Conservation (phyloP, 1,140 invertebrate species). For the Druon quercuslanigerum region DNA sequence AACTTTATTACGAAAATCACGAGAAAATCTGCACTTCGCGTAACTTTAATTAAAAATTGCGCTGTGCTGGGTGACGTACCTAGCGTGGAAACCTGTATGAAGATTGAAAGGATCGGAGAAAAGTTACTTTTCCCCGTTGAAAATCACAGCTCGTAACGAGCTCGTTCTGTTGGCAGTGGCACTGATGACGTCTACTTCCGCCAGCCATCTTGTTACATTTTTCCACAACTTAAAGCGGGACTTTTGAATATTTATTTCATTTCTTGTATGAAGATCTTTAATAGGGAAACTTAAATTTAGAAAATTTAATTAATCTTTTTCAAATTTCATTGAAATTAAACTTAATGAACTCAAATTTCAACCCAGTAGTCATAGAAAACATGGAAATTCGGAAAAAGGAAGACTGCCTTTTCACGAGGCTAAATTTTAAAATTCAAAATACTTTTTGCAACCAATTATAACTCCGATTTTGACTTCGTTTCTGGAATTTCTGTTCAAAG, state of each 20-base stretch:
- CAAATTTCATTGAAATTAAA: too few relatives aligned
- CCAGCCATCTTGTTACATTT: slow-evolving; percentile 60
- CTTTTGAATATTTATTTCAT: slow-evolving; percentile 8
- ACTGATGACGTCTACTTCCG: slow-evolving; percentile 74
- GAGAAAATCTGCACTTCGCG: slow-evolving; percentile 33
- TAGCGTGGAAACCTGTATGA: slow-evolving; percentile 52
- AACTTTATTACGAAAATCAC: slow-evolving; percentile 33
- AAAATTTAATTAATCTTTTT: too few relatives aligned
- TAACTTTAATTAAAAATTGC: slow-evolving; percentile 26
- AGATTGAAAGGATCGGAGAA: slow-evolving; percentile 56
- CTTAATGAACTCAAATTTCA: too few relatives aligned
- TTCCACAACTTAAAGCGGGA: slow-evolving; percentile 34
- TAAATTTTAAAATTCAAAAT: too few relatives aligned
- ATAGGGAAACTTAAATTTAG: too few relatives aligned
- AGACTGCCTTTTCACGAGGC: too few relatives aligned
- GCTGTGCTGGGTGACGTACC: slow-evolving; percentile 54
- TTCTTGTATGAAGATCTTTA: neutral
- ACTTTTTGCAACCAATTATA: too few relatives aligned
- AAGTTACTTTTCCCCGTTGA: slow-evolving; percentile 60
- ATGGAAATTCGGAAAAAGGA: too few relatives aligned
- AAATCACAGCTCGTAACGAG: slow-evolving; percentile 61
- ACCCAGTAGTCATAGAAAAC: too few relatives aligned
- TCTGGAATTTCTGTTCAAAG: too few relatives aligned
- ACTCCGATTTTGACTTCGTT: too few relatives aligned
- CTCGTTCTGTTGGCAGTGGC: slow-evolving; percentile 68